These are phyloP conservation scores for Troides oblongomaculatus DNA, from an alignment of 2,888 invertebrate genomes.

Conservation along the genomic window DNA sequence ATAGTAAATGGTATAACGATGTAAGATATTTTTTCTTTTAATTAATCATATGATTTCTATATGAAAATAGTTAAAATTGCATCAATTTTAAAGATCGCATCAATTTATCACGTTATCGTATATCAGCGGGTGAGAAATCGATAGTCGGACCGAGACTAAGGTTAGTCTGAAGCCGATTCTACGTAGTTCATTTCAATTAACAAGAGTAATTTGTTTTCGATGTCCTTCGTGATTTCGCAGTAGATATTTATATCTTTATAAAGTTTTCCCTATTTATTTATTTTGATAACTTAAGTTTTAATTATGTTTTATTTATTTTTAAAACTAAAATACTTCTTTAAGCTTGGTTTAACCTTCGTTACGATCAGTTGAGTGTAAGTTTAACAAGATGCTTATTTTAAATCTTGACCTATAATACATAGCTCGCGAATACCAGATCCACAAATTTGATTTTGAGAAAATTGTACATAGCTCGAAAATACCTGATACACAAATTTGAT, in stretches of 20 bases:
- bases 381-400: too few relatives aligned
- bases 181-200: conserved; percentile 64
- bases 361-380: too few relatives aligned
- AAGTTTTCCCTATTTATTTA: not conserved
- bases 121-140: conserved; percentile 49
- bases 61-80: conserved; percentile 16
- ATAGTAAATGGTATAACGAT: too few relatives aligned
- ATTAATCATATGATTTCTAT: not conserved
- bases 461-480: too few relatives aligned
- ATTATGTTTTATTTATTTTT: too few relatives aligned
- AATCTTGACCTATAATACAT: too few relatives aligned
- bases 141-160: conserved; percentile 49
- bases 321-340: too few relatives aligned
- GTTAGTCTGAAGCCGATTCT: conserved; percentile 48
- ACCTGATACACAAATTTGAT: too few relatives aligned
- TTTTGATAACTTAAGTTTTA: not conserved
- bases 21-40: not conserved
- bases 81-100: conserved; percentile 16
- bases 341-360: too few relatives aligned
- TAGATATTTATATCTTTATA: conserved; percentile 18
- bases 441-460: too few relatives aligned
- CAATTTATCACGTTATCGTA: conserved; percentile 31
- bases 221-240: conserved; percentile 25
- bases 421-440: too few relatives aligned
- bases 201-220: conserved; percentile 50